Evolutionary conservation across 2,797 vertebrate genomes (phyloP).

Genomic region (Erpetoichthys calabaricus): DNA sequence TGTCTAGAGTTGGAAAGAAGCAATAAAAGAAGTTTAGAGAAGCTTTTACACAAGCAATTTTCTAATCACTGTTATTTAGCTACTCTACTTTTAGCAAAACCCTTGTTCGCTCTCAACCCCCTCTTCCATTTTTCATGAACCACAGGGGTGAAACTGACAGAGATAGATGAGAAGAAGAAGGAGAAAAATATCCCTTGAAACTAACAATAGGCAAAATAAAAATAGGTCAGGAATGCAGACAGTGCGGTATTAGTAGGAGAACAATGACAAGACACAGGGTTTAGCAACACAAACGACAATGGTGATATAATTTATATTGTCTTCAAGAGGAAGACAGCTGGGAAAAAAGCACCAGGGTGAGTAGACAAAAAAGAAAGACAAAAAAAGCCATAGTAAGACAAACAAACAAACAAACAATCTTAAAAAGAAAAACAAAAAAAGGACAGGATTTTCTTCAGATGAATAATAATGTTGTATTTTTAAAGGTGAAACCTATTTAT

Average conservation of each 20-base stretch:
- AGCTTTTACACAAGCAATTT: constrained; percentile 2
- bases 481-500: too few species aligned
- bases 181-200: not conserved
- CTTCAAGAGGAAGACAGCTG: too few species aligned
- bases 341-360: too few species aligned
- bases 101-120: constrained; percentile 4
- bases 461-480: too few species aligned
- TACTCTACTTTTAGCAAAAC: not conserved
- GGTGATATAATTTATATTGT: not conserved
- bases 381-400: too few species aligned
- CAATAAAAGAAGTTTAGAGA: not conserved
- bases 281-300: not conserved
- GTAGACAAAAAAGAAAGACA: too few species aligned
- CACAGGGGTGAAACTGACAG: constrained; percentile 15
- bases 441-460: too few species aligned
- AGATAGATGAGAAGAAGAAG: not conserved
- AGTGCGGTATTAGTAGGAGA: not conserved
- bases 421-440: too few species aligned
- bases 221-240: not conserved
- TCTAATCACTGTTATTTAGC: too few species aligned
- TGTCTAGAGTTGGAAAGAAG: too few species aligned
- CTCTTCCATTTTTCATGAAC: constrained; percentile 8
- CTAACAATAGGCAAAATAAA: not conserved
- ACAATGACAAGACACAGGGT: not conserved
- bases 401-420: too few species aligned